These are phyloP conservation scores for Acipenser ruthenus DNA, from an alignment of 2,797 vertebrate genomes.

Conservation along the genomic window DNA sequence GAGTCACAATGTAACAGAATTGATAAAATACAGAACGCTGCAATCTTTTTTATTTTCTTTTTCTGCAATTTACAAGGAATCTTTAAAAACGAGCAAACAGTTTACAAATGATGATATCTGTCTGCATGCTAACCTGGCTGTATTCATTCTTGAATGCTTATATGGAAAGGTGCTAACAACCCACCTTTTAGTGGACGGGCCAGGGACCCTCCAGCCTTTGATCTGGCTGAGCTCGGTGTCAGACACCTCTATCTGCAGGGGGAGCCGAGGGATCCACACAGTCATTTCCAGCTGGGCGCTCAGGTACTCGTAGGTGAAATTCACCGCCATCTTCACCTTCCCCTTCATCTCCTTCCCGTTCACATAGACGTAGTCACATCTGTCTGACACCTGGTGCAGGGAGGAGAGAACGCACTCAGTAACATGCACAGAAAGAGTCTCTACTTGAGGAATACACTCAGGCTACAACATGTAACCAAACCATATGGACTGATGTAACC, in stretches of 20 bases:
- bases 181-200: constrained; percentile 72
- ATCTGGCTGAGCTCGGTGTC: constrained; percentile 76
- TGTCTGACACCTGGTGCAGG: constrained; percentile 63
- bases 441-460: too few species aligned
- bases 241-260: constrained; percentile 74
- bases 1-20: too few species aligned
- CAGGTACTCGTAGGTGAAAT: constrained; percentile 71
- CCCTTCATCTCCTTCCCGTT: constrained; percentile 79
- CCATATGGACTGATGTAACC: too few species aligned
- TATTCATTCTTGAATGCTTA: too few species aligned
- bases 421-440: too few species aligned
- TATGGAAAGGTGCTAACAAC: constrained; percentile 9
- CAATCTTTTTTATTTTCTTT: too few species aligned
- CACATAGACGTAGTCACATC: constrained; percentile 74
- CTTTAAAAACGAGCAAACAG: too few species aligned
- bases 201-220: constrained; percentile 73
- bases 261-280: constrained; percentile 72
- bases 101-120: too few species aligned
- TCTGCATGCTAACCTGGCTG: too few species aligned
- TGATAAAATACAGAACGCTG: too few species aligned
- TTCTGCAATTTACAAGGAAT: too few species aligned
- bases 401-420: not conserved
- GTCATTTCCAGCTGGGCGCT: constrained; percentile 61
- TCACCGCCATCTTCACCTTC: constrained; percentile 55
- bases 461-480: too few species aligned